phyloP scores from a whole-genome alignment of 2,797 vertebrate genomes.

The Lithobates pipiens region DNA sequence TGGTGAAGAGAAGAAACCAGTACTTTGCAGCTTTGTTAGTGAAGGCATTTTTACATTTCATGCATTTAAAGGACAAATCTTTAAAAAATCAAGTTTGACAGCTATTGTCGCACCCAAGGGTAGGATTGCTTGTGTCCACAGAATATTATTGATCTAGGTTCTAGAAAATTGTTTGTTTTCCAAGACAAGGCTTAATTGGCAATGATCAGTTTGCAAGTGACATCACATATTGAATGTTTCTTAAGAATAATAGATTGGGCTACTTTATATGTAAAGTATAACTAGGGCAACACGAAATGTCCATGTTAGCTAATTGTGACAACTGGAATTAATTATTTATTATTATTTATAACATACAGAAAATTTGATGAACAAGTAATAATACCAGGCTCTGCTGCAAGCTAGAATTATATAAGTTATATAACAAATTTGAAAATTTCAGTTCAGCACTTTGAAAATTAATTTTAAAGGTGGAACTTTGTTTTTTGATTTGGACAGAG shows the following conservation, averaged over 20 bases:
- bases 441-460: too few species aligned
- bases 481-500: too few species aligned
- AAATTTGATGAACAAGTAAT: too few species aligned
- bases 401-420: too few species aligned
- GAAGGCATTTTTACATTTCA: background rate
- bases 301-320: background rate
- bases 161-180: conserved; percentile 42
- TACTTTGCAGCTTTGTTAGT: background rate
- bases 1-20: background rate
- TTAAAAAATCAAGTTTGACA: conserved; percentile 10
- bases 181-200: conserved; percentile 22
- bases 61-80: background rate
- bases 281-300: background rate
- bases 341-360: background rate
- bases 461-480: too few species aligned
- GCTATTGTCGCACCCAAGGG: conserved; percentile 5
- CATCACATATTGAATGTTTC: conserved; percentile 37
- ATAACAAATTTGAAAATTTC: too few species aligned
- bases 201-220: conserved; percentile 31
- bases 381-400: too few species aligned
- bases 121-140: conserved; percentile 16
- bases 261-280: conserved; percentile 27
- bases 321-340: background rate
- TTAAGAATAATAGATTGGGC: conserved; percentile 17
- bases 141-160: conserved; percentile 34